phyloP scores from a whole-genome alignment of 1,140 invertebrate genomes.

The Papilio dardanus region DNA sequence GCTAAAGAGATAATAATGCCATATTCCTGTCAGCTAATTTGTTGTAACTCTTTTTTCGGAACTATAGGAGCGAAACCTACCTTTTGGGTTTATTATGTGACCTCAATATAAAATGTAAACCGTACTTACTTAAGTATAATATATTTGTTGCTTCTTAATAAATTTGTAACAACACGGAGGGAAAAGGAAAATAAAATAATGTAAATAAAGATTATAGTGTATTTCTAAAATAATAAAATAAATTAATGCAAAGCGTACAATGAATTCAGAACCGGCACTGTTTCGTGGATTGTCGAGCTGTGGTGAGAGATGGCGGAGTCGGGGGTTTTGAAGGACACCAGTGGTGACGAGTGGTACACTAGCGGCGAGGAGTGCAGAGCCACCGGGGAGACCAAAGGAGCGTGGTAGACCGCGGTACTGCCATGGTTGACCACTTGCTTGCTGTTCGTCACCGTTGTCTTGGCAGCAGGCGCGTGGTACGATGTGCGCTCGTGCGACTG shows the following conservation, averaged over 20 bases:
- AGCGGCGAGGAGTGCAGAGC: conserved; percentile 43
- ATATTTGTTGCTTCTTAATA: not conserved
- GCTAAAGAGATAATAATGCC: not conserved
- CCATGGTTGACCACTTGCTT: conserved; percentile 70
- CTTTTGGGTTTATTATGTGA: conserved; percentile 2
- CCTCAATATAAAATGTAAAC: not conserved
- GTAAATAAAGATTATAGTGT: not conserved
- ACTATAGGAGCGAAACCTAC: not conserved
- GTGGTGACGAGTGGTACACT: conserved; percentile 53
- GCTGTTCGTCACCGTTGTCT: conserved; percentile 66
- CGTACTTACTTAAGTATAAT: not conserved
- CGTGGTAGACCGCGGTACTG: conserved; percentile 59
- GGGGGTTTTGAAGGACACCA: conserved; percentile 55
- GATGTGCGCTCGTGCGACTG: conserved; percentile 29
- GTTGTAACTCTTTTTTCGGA: not conserved
- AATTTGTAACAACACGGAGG: not conserved
- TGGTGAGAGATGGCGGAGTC: conserved; percentile 64
- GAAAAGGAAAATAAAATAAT: not conserved
- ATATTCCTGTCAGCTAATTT: not conserved
- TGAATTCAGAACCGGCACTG: conserved; percentile 58
- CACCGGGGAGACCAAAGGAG: conserved; percentile 50
- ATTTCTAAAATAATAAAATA: conserved; percentile 3
- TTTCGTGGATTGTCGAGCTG: conserved; percentile 64
- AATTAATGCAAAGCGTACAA: conserved; percentile 49
- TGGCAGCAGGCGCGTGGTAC: conserved; percentile 51